Base-by-base conservation (phyloP, 2,797 vertebrate species). In the Pangasius djambal region DNA sequence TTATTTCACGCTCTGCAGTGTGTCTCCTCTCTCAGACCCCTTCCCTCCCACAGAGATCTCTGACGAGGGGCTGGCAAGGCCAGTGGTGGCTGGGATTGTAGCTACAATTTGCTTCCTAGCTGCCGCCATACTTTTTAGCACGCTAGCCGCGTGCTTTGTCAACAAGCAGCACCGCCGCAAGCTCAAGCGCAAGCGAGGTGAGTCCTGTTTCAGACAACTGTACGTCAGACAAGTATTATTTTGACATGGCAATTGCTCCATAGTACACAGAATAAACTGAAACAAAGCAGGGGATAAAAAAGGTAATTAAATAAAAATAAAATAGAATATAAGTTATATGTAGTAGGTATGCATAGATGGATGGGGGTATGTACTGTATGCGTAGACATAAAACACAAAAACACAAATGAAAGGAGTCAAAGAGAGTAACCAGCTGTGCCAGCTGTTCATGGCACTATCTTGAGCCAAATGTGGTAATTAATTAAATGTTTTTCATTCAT, bases 61-160 rank as follows among this genome's bases (percentile, higher is more conserved):
- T 0, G 99, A 99, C 0, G 99, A 99, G 37, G 98, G 99, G 87
- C 96, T 99, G 94, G 98, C 99, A 3, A 97, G 97, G 89, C 99
- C 99, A 0, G 97, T 99, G 93, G 96, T 99, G 95, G 99, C 99
- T 59, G 99, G 99, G 65, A 98, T 99, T 0, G 98, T 99, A 89
- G 99, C 99, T 85, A 99, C 99, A 91, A 99, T 99, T 94, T 99
- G 98, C 94, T 99, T 99, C 93, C 95, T 99, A 95, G 98, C 99
- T 44, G 98, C 99, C 0, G 99, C 98, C 78, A 97, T 99, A 92
- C 96, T 99, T 88, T 99, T 99, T 94, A 99, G 99, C 95, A 99
- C 99, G 28, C 96, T 99, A 57, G 98, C 99, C 0, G 99, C 98
- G 92, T 99, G 98, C 95, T 99, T 99, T 75, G 99, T 99, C 93